Evolutionary conservation across 2,797 vertebrate species (phyloP).

Genomic region (Scyliorhinus canicula): DNA sequence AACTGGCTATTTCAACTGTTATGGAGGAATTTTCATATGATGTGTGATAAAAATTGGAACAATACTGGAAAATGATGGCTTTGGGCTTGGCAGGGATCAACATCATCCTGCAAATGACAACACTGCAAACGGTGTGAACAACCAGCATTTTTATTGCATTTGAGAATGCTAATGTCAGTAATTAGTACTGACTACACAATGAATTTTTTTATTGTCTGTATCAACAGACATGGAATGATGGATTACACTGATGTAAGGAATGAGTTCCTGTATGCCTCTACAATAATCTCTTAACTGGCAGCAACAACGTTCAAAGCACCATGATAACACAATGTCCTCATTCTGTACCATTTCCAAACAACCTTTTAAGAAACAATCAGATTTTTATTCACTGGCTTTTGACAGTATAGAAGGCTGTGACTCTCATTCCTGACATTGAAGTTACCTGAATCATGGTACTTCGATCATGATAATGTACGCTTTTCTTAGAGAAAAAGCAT

Average conservation of each 20-base stretch:
- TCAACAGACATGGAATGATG: constrained; percentile 83
- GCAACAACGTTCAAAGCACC: constrained; percentile 70
- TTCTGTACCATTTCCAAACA: constrained; percentile 57
- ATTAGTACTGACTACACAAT: constrained; percentile 82
- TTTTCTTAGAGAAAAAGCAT: constrained; percentile 62
- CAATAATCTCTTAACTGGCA: constrained; percentile 62
- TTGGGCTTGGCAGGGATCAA: constrained; percentile 41
- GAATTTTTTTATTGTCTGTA: constrained; percentile 77
- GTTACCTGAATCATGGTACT: constrained; percentile 62
- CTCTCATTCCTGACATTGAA: constrained; percentile 61
- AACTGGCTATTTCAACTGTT: constrained; percentile 74
- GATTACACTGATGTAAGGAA: constrained; percentile 87
- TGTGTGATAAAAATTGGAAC: constrained; percentile 71
- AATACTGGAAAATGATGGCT: constrained; percentile 63
- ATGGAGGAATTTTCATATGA: constrained; percentile 75
- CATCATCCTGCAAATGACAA: constrained; percentile 57
- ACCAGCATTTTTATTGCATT: constrained; percentile 99
- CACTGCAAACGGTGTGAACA: constrained; percentile 75
- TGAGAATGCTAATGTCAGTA: constrained; percentile 87
- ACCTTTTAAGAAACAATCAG: constrained; percentile 40
- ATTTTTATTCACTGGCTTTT: constrained; percentile 52
- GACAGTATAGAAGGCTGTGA: constrained; percentile 54
- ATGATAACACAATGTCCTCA: constrained; percentile 58
- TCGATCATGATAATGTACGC: constrained; percentile 57
- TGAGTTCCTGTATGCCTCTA: constrained; percentile 75